Conservation (phyloP, 2,888 invertebrate genomes). For the Iphiclides podalirius region DNA sequence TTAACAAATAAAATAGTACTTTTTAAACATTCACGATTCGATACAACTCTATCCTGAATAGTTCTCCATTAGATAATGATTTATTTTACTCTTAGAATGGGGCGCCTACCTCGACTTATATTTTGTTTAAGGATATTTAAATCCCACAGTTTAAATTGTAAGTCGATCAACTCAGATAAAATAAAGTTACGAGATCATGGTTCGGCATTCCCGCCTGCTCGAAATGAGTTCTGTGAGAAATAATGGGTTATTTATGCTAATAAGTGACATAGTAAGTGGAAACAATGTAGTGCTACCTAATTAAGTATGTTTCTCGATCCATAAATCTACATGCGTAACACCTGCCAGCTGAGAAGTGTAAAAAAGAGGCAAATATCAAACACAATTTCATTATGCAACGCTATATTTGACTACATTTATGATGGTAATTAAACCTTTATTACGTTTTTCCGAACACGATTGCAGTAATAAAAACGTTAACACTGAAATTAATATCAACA, state of each 20-base stretch:
- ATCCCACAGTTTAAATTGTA: neutral
- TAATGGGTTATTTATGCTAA: conserved; percentile 50
- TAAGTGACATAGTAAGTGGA: conserved; percentile 35
- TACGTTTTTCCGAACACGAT: too few species aligned
- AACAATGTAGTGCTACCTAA: conserved; percentile 66
- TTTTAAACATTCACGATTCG: too few species aligned
- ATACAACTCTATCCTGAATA: too few species aligned
- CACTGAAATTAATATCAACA: too few species aligned
- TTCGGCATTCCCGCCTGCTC: neutral
- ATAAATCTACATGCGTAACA: conserved; percentile 68
- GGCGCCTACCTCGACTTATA: too few species aligned
- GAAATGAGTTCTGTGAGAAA: conserved; percentile 41
- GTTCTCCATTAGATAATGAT: too few species aligned
- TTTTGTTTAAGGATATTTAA: conserved; percentile 15
- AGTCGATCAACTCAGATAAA: neutral
- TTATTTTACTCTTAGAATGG: too few species aligned
- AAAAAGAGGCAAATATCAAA: conserved; percentile 26
- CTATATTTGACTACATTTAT: neutral
- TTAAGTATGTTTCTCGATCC: conserved; percentile 70
- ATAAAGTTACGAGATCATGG: neutral
- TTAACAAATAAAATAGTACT: too few species aligned
- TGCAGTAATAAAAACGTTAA: too few species aligned
- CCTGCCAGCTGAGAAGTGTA: conserved; percentile 35
- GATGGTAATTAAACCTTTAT: too few species aligned
- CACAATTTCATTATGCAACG: conserved; percentile 2